phyloP scores from a whole-genome alignment of 2,113 vertebrate genomes.

The Galeopterus variegatus region DNA sequence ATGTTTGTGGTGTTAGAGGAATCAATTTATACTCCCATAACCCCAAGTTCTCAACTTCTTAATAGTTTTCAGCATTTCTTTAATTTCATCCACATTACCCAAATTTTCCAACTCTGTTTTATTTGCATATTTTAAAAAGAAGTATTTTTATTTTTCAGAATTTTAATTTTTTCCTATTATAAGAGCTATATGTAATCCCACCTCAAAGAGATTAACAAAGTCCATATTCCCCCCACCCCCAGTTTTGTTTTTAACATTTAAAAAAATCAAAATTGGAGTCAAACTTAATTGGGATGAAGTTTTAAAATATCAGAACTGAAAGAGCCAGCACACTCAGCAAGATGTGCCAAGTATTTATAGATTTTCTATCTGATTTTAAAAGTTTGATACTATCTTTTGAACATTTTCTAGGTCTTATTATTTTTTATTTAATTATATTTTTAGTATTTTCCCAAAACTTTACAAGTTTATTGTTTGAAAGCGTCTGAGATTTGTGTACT shows the following conservation, averaged over 20 bases:
- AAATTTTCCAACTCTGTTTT: slow-evolving; percentile 28
- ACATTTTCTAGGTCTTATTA: not conserved
- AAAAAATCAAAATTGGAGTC: not conserved
- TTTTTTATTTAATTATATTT: not conserved
- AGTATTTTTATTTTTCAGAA: slow-evolving; percentile 26
- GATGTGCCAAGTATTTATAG: not conserved
- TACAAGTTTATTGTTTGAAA: slow-evolving; percentile 12
- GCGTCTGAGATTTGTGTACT: not conserved
- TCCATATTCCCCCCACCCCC: not conserved
- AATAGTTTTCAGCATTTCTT: slow-evolving; percentile 16
- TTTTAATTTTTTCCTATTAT: not conserved
- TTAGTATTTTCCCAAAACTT: not conserved
- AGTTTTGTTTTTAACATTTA: not conserved
- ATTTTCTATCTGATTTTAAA: not conserved
- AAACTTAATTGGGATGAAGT: not conserved
- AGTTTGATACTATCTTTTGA: slow-evolving; percentile 1
- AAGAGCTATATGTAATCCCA: not conserved
- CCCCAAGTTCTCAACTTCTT: not conserved
- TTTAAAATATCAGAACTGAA: not conserved
- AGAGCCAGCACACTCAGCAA: not conserved
- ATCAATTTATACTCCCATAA: not conserved
- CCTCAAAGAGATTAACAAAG: not conserved
- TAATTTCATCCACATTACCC: not conserved
- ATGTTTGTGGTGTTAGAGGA: not conserved
- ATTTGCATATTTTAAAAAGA: not conserved